Percentiles rank a stretch among this genome's conserved stretches.
Conservation (phyloP, 2,888 invertebrate species). For the Standfussiana lucernea region DNA sequence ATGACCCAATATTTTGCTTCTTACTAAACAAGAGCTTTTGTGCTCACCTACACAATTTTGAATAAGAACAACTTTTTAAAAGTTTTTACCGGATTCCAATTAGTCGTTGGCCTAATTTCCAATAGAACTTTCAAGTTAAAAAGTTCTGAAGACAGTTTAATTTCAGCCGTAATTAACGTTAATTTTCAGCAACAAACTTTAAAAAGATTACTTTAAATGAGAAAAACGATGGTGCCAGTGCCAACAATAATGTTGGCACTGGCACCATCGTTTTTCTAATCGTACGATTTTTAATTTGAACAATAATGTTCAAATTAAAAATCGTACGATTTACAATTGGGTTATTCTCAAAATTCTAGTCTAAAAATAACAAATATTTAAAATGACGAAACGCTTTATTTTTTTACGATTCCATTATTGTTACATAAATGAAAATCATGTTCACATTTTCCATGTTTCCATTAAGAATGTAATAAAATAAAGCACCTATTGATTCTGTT, state of each 20-base stretch:
- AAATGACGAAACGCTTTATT: not conserved
- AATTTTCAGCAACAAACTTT: not conserved
- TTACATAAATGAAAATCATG: conserved; percentile 47
- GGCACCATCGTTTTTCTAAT: no score
- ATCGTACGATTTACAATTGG: not conserved
- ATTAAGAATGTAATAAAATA: conserved; percentile 67
- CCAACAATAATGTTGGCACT: no score
- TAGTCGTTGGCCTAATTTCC: conserved; percentile 22
- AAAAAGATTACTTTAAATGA: not conserved
- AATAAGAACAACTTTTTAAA: conserved; percentile 1
- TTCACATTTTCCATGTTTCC: conserved; percentile 50
- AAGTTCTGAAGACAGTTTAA: conserved; percentile 33
- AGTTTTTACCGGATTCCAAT: conserved; percentile 9
- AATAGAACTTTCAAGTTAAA: conserved; percentile 7
- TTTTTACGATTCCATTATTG: conserved; percentile 13
- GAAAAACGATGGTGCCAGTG: no score
- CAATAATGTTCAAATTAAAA: not conserved
- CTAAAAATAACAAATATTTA: not conserved
- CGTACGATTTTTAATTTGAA: no score
- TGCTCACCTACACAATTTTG: not conserved
- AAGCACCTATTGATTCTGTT: conserved; percentile 73
- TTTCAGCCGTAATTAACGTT: conserved; percentile 22
- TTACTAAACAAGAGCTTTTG: not conserved
- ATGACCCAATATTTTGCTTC: not conserved
- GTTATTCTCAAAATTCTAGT: conserved; percentile 23